phyloP scores from a whole-genome alignment of 2,888 invertebrate species.

The Sarcophaga rosellei region DNA sequence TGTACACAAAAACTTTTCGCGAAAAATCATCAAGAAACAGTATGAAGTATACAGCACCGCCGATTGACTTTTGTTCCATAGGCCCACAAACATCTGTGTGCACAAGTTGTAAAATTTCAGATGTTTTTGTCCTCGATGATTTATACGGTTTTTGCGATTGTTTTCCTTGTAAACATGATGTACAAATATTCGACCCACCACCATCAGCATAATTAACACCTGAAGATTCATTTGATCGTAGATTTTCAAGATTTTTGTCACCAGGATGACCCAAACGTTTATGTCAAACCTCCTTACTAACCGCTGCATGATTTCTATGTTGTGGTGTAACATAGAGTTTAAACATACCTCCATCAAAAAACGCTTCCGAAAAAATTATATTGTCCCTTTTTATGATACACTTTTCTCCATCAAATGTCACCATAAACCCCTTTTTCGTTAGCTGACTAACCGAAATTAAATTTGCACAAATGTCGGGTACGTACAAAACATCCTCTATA shows the following conservation, averaged over 20 bases:
- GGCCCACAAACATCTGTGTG: conserved; percentile 21
- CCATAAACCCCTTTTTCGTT: conserved; percentile 17
- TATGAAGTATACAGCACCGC: conserved; percentile 10
- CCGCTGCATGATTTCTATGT: background rate
- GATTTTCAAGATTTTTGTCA: background rate
- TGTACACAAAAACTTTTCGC: conserved; percentile 18
- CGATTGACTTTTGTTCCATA: conserved; percentile 15
- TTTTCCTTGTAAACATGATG: conserved; percentile 20
- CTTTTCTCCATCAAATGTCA: conserved; percentile 8
- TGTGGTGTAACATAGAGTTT: background rate
- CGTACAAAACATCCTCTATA: conserved; percentile 19
- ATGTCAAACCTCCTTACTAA: conserved; percentile 10
- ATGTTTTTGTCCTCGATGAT: background rate
- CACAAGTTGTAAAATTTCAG: background rate
- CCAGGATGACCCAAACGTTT: conserved; percentile 17
- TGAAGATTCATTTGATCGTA: background rate
- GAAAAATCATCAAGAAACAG: conserved; percentile 43
- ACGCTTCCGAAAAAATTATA: too few species aligned
- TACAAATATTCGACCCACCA: background rate
- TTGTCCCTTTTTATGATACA: background rate
- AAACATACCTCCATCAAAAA: background rate
- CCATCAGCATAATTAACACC: background rate
- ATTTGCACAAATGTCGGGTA: conserved; percentile 41
- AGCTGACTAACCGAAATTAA: conserved; percentile 38
- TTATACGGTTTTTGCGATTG: conserved; percentile 1